These are phyloP conservation scores for Rhinolophus sinicus DNA, from an alignment of 2,113 vertebrate species.

Conservation along the genomic window DNA sequence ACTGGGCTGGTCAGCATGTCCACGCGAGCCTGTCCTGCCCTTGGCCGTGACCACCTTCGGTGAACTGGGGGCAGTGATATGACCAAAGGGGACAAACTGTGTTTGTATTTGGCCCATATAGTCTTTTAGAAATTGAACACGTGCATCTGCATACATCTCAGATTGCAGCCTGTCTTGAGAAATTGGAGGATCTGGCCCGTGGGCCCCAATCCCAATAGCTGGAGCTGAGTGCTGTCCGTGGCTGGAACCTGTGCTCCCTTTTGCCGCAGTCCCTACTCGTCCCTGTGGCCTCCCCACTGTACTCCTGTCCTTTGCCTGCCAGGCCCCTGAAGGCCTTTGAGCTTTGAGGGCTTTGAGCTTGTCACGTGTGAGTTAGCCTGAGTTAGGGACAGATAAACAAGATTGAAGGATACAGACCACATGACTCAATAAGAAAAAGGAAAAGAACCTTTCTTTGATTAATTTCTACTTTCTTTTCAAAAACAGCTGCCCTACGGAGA, in stretches of 20 bases:
- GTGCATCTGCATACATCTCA: accelerated
- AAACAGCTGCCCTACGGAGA: background rate
- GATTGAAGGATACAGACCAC: background rate
- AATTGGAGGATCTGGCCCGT: background rate
- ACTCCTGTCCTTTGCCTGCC: background rate
- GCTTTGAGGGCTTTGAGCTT: background rate
- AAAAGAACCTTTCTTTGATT: background rate
- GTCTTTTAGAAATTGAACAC: background rate
- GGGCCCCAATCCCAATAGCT: background rate
- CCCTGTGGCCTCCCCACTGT: background rate
- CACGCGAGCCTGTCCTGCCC: background rate
- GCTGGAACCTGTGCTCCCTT: too few species aligned
- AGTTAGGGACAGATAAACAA: background rate
- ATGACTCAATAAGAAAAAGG: background rate
- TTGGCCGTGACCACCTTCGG: background rate
- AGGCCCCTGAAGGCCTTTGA: background rate
- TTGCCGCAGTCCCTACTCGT: background rate
- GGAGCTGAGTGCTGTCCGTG: background rate
- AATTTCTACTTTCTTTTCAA: background rate
- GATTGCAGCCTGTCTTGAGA: background rate
- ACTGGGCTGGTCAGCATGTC: background rate
- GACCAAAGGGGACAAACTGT: background rate
- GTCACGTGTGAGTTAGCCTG: background rate
- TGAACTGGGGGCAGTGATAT: background rate
- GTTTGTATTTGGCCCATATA: background rate